phyloP scores from a whole-genome alignment of 2,888 invertebrate species.

The Neoscelio sp. region DNA sequence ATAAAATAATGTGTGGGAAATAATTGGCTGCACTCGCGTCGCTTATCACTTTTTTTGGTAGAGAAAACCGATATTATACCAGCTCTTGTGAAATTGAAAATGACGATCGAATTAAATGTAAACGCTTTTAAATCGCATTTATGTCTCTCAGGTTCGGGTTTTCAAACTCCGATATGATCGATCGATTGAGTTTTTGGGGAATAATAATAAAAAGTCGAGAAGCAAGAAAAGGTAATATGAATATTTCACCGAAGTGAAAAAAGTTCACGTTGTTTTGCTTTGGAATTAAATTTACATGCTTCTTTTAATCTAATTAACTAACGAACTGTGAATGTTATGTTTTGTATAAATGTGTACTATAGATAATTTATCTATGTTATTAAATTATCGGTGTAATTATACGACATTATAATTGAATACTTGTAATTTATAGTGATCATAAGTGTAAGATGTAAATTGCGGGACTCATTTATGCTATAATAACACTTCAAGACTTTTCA shows the following conservation, averaged over 20 bases:
- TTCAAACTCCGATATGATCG: neutral
- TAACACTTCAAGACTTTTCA: slow-evolving; percentile 27
- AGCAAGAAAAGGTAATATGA: neutral
- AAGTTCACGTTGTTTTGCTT: too few species aligned
- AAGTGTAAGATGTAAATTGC: slow-evolving; percentile 11
- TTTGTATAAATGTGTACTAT: slow-evolving; percentile 7
- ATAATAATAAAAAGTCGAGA: slow-evolving; percentile 8
- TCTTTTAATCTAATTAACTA: slow-evolving; percentile 1
- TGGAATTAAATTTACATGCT: too few species aligned
- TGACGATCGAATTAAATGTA: slow-evolving; percentile 11
- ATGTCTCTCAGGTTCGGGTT: neutral
- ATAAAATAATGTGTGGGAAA: slow-evolving; percentile 1
- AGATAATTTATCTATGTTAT: slow-evolving; percentile 17
- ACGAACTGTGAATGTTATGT: slow-evolving; percentile 20
- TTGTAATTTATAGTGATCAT: slow-evolving; percentile 39
- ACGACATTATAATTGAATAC: slow-evolving; percentile 42
- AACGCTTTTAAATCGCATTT: slow-evolving; percentile 26
- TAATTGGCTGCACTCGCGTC: slow-evolving; percentile 9
- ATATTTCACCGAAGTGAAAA: neutral
- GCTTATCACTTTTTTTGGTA: neutral
- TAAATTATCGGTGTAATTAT: slow-evolving; percentile 49
- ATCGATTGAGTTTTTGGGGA: slow-evolving; percentile 1
- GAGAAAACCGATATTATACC: slow-evolving; percentile 12
- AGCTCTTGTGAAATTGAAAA: slow-evolving; percentile 14
- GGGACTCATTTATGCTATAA: slow-evolving; percentile 20